Conservation (phyloP, 1,140 invertebrate genomes). For the Diachasma alloeum region DNA sequence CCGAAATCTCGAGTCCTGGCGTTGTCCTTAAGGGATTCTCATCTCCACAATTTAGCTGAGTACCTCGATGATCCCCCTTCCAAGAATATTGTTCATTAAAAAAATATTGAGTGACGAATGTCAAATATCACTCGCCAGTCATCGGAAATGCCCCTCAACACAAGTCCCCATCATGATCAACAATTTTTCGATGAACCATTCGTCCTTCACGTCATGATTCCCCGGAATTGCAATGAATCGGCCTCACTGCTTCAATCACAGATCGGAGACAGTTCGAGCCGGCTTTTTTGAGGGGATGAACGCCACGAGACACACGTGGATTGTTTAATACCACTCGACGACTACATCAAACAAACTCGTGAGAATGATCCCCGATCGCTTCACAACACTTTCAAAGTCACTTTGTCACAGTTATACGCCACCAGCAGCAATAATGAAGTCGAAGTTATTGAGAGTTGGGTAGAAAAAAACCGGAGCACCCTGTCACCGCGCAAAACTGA, state of each 20-base stretch:
- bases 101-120: background rate
- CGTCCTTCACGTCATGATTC: no score
- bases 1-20: background rate
- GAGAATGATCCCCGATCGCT: no score
- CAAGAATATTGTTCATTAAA: background rate
- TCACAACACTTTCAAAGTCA: no score
- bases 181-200: no score
- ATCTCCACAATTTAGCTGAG: background rate
- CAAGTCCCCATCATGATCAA: no score
- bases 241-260: background rate
- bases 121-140: background rate
- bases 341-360: no score
- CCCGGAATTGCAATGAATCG: no score
- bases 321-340: background rate
- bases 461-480: constrained; percentile 18
- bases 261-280: background rate
- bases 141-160: no score
- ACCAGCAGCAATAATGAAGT: no score
- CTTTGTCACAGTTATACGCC: no score
- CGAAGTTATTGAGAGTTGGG: background rate
- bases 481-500: constrained; percentile 30
- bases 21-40: constrained; percentile 9
- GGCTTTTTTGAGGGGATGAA: background rate
- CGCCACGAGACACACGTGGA: background rate
- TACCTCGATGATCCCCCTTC: background rate